Evolutionary conservation across 2,113 vertebrate species (phyloP).

Genomic region (Nymphicus hollandicus): DNA sequence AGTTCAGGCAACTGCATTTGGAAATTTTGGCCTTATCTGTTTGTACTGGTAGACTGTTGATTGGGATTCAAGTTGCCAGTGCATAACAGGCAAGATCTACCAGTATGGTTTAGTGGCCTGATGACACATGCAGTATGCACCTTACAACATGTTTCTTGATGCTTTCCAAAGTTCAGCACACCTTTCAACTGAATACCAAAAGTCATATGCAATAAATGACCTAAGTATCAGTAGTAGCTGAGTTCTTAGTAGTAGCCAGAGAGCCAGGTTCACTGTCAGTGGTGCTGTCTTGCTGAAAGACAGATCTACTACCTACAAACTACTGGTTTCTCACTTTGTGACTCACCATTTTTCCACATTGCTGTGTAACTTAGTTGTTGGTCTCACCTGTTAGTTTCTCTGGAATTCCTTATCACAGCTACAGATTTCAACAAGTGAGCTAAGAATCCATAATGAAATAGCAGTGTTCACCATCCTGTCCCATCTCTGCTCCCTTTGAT

Average conservation of each 20-base stretch:
- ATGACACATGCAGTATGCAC: fast-evolving
- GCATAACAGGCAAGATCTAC: not conserved
- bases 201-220: not conserved
- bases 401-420: not conserved
- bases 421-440: not conserved
- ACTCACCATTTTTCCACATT: not conserved
- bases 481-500: not conserved
- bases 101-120: not conserved
- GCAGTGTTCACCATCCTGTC: not conserved
- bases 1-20: not conserved
- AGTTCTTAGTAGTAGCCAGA: not conserved
- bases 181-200: not conserved
- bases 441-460: not conserved
- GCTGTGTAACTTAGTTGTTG: not conserved
- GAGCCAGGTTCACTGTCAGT: not conserved
- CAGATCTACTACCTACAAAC: not conserved
- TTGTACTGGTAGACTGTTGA: not conserved
- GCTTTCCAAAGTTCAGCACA: not conserved
- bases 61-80: not conserved
- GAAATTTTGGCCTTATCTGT: not conserved
- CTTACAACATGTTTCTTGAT: not conserved
- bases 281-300: not conserved
- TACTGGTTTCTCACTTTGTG: not conserved
- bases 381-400: not conserved
- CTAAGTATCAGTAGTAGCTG: not conserved